These are phyloP conservation scores for Pedetes capensis DNA, from an alignment of 2,113 vertebrate species.

Conservation along the genomic window DNA sequence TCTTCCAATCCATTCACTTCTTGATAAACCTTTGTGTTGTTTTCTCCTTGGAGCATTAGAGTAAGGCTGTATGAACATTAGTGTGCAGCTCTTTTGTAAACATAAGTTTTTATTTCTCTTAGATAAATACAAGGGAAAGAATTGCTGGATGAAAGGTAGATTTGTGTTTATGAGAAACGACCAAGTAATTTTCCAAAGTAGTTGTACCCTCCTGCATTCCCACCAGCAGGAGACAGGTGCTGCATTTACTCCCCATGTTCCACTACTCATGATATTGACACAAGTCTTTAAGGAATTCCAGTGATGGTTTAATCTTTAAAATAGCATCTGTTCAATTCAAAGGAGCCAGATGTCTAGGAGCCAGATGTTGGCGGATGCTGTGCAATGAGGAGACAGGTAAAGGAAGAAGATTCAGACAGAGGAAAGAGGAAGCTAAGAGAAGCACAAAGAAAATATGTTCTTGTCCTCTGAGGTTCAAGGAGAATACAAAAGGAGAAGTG, in stretches of 20 bases:
- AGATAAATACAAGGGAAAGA: not conserved
- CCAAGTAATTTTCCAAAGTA: not conserved
- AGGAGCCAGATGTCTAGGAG: not conserved
- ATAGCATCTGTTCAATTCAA: not conserved
- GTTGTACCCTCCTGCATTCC: not conserved
- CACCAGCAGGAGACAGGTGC: not conserved
- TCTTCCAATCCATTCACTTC: not conserved
- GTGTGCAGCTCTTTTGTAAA: not conserved
- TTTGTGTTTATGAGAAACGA: not conserved
- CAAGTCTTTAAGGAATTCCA: not conserved
- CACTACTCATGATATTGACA: not conserved
- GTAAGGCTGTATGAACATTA: not conserved
- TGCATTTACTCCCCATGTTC: not conserved
- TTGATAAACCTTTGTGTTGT: not conserved
- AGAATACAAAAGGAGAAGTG: not conserved
- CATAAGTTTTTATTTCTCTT: not conserved
- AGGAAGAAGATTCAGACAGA: not conserved
- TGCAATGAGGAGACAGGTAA: not conserved
- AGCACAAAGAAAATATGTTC: not conserved
- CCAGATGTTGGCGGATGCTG: not conserved
- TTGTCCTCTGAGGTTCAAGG: not conserved
- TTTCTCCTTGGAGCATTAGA: not conserved
- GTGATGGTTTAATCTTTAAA: not conserved
- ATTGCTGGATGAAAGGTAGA: not conserved
- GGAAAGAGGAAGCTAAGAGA: not conserved